A percentile compares a stretch with the other conserved stretches of the same genome.
Conservation (phyloP, 1,140 invertebrate species). For the Lepidostoma basale region DNA sequence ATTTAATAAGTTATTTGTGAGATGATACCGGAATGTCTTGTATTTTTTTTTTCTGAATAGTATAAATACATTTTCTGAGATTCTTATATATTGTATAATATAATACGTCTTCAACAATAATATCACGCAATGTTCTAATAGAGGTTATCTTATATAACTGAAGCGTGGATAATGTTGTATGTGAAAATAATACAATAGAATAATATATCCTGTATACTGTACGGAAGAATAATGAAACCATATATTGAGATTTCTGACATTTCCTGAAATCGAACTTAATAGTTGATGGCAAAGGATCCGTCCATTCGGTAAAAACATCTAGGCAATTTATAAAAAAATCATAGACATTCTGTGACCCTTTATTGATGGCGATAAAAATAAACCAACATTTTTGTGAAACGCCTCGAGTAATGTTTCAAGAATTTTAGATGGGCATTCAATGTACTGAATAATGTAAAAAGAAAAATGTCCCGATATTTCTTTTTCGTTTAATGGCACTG, state of each 20-base stretch:
- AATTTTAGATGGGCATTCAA: constrained; percentile 13
- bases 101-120: no score
- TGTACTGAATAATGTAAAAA: constrained; percentile 12
- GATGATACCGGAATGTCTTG: no score
- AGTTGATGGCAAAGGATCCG: neutral
- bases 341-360: neutral
- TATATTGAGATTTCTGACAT: neutral
- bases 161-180: no score
- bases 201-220: no score
- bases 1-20: no score
- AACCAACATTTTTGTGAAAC: neutral
- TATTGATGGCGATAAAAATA: neutral
- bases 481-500: constrained; percentile 4
- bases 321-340: neutral
- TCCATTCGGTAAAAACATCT: neutral
- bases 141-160: no score
- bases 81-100: no score
- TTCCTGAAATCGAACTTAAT: neutral
- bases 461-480: neutral
- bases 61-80: no score
- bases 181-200: no score
- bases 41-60: no score
- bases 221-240: neutral
- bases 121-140: no score
- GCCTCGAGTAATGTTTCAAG: no score